Percentiles rank a stretch among this genome's conserved stretches.
Evolutionary conservation across 2,888 invertebrate genomes (phyloP).

Genomic region (Timandra comae): DNA sequence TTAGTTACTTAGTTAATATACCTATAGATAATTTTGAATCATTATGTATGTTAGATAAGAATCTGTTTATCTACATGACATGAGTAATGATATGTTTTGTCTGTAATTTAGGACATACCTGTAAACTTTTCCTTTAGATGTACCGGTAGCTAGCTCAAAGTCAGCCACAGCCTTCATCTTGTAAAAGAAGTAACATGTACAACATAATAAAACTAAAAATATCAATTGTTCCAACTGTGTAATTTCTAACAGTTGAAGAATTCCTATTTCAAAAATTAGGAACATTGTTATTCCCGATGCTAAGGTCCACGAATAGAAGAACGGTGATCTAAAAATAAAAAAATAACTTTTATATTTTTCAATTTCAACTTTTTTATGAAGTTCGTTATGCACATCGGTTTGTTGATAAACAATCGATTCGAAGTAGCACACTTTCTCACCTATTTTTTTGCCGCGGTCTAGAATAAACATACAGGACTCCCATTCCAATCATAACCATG

Average conservation of each 20-base stretch:
- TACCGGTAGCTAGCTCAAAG: conserved; percentile 56
- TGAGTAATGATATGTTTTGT: background rate
- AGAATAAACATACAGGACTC: conserved; percentile 55
- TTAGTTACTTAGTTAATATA: too few species aligned
- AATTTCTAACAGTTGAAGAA: conserved; percentile 84
- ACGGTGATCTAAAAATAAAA: conserved; percentile 77
- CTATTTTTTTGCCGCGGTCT: conserved; percentile 67
- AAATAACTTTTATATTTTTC: conserved; percentile 1
- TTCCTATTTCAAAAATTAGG: conserved; percentile 81
- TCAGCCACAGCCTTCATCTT: conserved; percentile 64
- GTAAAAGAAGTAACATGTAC: conserved; percentile 59
- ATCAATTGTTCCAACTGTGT: conserved; percentile 63
- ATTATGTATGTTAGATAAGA: background rate
- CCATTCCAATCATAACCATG: conserved; percentile 63
- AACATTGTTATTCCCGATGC: conserved; percentile 81
- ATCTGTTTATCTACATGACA: background rate
- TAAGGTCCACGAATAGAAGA: conserved; percentile 85
- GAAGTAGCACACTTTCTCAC: conserved; percentile 31
- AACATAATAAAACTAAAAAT: conserved; percentile 46
- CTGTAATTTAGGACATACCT: conserved; percentile 36
- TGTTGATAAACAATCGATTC: too few species aligned
- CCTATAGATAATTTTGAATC: background rate
- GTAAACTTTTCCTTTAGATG: conserved; percentile 64
- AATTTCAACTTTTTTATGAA: background rate
- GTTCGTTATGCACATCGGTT: too few species aligned